phyloP scores from a whole-genome alignment of 2,797 vertebrate genomes.

The Peromyscus melanophrys region DNA sequence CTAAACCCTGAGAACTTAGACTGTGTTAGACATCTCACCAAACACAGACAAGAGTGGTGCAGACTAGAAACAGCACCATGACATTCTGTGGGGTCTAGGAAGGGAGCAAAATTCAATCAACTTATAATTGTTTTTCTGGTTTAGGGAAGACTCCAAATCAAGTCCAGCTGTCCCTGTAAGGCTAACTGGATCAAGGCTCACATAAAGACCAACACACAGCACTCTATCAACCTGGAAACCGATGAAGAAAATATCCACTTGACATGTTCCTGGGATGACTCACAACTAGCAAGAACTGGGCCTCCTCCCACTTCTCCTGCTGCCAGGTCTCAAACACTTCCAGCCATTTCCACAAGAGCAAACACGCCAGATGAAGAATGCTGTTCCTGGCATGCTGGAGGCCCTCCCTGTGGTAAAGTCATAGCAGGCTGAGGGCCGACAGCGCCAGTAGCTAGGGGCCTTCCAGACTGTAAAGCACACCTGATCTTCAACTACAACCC shows the following conservation, averaged over 20 bases:
- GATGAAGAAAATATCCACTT: slow-evolving; percentile 45
- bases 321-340: slow-evolving; percentile 62
- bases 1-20: background rate
- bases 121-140: background rate
- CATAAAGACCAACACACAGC: background rate
- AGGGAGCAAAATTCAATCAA: background rate
- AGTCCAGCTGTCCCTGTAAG: background rate
- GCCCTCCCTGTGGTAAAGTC: background rate
- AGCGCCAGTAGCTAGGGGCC: background rate
- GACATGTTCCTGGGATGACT: slow-evolving; percentile 51
- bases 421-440: background rate
- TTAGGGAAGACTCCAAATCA: background rate
- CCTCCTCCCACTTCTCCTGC: slow-evolving; percentile 56
- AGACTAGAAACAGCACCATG: background rate
- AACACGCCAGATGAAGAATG: slow-evolving; percentile 62
- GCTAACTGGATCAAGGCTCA: background rate
- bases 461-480: background rate
- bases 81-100: background rate
- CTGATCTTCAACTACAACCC: background rate
- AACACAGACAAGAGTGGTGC: background rate
- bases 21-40: background rate
- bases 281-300: slow-evolving; percentile 10
- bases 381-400: background rate
- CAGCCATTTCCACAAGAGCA: slow-evolving; percentile 61
- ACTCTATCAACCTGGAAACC: slow-evolving; percentile 27